Percentiles rank a stretch among this genome's conserved stretches.
phyloP scores from a whole-genome alignment of 1,140 invertebrate genomes.

The Eumaeus atala region DNA sequence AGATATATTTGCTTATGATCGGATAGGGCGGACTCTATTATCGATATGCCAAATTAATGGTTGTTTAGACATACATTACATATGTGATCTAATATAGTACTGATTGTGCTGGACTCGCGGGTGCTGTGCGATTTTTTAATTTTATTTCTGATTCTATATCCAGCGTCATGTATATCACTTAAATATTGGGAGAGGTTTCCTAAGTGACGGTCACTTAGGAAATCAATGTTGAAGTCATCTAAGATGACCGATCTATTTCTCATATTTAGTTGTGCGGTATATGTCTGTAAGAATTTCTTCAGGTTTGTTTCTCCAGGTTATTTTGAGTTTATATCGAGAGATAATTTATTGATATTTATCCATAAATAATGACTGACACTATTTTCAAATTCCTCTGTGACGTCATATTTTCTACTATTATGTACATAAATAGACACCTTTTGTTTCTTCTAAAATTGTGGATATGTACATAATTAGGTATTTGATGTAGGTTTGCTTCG shows the following conservation, averaged over 20 bases:
- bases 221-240: slow-evolving; percentile 32
- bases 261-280: slow-evolving; percentile 23
- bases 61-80: slow-evolving; percentile 12
- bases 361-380: slow-evolving; percentile 31
- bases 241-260: slow-evolving; percentile 24
- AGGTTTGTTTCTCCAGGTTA: slow-evolving; percentile 28
- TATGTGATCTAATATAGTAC: background rate
- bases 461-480: slow-evolving; percentile 24
- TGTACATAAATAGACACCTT: slow-evolving; percentile 25
- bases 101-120: background rate
- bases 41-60: slow-evolving; percentile 6
- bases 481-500: slow-evolving; percentile 20
- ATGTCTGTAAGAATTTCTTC: slow-evolving; percentile 23
- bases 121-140: background rate
- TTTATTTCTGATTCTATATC: slow-evolving; percentile 2
- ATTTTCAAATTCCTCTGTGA: slow-evolving; percentile 14
- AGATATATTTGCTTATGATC: slow-evolving; percentile 16
- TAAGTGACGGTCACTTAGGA: background rate
- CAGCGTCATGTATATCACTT: background rate
- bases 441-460: slow-evolving; percentile 24
- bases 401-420: slow-evolving; percentile 19
- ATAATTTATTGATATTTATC: slow-evolving; percentile 27
- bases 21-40: slow-evolving; percentile 10
- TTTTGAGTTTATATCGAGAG: slow-evolving; percentile 27
- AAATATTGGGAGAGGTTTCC: background rate